Conservation (phyloP, 2,888 invertebrate species). For the Pherbina coryleti region DNA sequence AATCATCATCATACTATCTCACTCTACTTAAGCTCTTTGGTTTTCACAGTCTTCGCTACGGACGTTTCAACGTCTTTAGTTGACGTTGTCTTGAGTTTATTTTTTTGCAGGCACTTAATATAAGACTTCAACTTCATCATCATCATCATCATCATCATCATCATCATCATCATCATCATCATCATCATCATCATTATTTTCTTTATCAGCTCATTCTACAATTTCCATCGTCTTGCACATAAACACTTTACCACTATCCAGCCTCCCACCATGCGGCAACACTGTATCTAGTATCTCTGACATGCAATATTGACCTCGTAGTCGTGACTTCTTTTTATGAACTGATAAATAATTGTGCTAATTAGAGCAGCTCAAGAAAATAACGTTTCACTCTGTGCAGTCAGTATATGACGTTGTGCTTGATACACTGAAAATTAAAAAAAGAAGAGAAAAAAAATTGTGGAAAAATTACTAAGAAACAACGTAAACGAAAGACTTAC, state of each 20-base stretch:
- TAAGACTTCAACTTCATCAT: no score
- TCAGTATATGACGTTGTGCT: background rate
- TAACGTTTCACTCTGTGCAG: background rate
- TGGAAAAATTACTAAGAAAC: background rate
- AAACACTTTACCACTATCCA: no score
- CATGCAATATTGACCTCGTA: background rate
- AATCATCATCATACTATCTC: no score
- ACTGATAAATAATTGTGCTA: slow-evolving; percentile 42
- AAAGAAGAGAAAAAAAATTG: background rate
- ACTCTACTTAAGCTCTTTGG: no score
- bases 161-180: no score
- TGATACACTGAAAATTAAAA: background rate
- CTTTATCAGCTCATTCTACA: background rate
- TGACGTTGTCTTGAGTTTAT: no score
- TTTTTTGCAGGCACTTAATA: no score
- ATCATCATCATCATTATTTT: no score
- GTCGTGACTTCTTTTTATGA: slow-evolving; percentile 18
- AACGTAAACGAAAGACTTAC: background rate
- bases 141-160: no score
- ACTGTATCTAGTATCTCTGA: background rate
- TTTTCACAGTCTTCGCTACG: no score
- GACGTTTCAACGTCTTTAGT: no score
- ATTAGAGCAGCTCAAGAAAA: slow-evolving; percentile 31
- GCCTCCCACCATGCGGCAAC: background rate
- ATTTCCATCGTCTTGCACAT: no score